Base-by-base conservation (phyloP, 2,888 invertebrate species). In the Geophilus truncorum region DNA sequence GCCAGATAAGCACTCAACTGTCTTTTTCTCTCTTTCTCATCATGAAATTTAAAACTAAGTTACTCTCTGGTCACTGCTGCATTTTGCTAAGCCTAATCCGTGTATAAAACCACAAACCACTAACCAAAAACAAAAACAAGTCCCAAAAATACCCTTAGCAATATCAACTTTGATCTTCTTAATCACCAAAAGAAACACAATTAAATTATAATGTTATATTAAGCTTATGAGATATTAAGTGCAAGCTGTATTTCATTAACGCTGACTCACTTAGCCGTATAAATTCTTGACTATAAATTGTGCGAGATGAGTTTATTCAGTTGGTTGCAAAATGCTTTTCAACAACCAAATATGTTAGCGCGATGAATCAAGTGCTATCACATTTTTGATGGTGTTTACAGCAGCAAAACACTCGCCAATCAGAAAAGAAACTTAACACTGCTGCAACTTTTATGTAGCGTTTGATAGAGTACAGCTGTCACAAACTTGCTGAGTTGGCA, bases 21-120 rank as follows among this genome's bases (percentile, higher is more conserved):
- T 62, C 62, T 62, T 25, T 62, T 62, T 62, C 62, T 57, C 57
- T 62, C 62, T 62, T 62, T 62, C 62, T 62, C 62, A 62, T 62
- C 62, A 25, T 62, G 62, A 62, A 62, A 62, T 62, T 62, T 62
- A 62, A 62, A 62, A 62, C 62, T 62, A n/a, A n/a, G n/a, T n/a
- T n/a, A 25, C 9, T 62, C 62, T 62, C 25, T 62, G 62, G 62
- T 62, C 62, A 62, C 62, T 62, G 25, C 62, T 15, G n/a, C n/a
- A n/a, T 62, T 18, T 62, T 12, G 25, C 25, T 62, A 25, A 62
- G 62, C 62, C 62, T 62, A 62, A 62, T 62, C 62, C 62, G 25
- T 25, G 25, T 4, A 45, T 15, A n/a, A n/a, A 45, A 45, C 9
- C n/a, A 45, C 4, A 45, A 45, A 5, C 18, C 45, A 45, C 40